Conservation (phyloP, 2,113 vertebrate species). For the Synodontis membranacea region DNA sequence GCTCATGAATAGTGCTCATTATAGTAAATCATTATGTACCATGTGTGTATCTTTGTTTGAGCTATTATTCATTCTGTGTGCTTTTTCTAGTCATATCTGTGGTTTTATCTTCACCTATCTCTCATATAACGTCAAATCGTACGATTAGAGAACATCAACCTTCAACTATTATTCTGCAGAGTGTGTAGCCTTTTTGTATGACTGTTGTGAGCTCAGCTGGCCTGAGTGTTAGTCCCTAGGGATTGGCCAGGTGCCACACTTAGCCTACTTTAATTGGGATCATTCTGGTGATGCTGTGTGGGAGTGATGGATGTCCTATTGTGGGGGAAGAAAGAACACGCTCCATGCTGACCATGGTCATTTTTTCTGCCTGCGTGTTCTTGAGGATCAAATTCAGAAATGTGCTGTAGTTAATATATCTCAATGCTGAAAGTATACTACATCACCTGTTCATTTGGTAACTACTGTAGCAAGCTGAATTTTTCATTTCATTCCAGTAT, state of each 20-base stretch:
- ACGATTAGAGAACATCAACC: background rate
- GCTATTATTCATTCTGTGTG: background rate
- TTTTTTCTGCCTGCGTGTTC: conserved; percentile 40
- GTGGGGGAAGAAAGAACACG: conserved; percentile 36
- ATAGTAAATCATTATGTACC: background rate
- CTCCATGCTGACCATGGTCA: conserved; percentile 58
- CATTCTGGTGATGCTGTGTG: conserved; percentile 33
- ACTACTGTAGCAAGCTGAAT: background rate
- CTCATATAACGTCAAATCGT: background rate
- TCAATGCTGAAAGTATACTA: background rate
- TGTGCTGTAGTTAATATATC: background rate
- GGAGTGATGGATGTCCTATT: conserved; percentile 61
- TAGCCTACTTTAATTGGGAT: conserved; percentile 59
- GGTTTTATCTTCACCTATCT: background rate
- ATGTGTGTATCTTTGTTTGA: background rate
- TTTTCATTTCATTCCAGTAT: no score
- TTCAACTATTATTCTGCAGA: background rate
- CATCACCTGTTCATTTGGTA: background rate
- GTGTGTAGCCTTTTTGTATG: background rate
- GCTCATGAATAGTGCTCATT: conserved; percentile 7
- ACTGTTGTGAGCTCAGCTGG: conserved; percentile 48
- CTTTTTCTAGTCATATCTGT: background rate
- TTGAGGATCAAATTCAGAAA: background rate
- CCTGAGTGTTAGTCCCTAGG: conserved; percentile 26
- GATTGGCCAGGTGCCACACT: conserved; percentile 48